phyloP scores from a whole-genome alignment of 2,797 vertebrate genomes.

The Podarcis siculus region DNA sequence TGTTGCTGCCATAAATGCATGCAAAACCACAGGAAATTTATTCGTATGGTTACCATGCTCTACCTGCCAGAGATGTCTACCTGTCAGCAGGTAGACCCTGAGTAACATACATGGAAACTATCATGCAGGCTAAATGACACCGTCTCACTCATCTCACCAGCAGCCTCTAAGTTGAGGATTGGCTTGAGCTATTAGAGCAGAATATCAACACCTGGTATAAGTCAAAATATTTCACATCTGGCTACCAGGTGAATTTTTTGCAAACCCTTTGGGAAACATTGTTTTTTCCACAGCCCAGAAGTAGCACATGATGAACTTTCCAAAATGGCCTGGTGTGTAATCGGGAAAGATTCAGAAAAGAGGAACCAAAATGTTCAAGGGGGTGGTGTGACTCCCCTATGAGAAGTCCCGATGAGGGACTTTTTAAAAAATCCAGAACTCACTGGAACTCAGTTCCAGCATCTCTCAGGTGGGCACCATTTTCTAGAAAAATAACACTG shows the following conservation, averaged over 20 bases:
- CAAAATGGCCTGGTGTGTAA: background rate
- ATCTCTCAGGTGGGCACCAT: no score
- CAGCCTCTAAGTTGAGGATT: rapidly evolving
- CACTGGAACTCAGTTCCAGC: no score
- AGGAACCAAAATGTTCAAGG: no score
- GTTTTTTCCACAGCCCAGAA: background rate
- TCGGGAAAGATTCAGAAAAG: no score
- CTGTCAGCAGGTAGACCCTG: background rate
- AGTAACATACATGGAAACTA: background rate
- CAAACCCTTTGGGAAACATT: background rate
- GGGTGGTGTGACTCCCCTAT: no score
- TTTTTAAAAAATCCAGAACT: no score
- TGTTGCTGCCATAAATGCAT: rapidly evolving
- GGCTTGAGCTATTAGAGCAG: background rate
- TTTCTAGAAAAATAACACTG: no score
- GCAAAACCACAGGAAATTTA: background rate
- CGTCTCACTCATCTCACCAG: background rate
- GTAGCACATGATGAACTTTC: background rate
- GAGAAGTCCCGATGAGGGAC: no score
- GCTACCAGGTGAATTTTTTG: background rate
- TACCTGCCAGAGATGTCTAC: slow-evolving; percentile 2
- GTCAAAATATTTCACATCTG: background rate
- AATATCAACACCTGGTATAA: background rate
- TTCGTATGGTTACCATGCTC: background rate
- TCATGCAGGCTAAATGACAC: background rate